Evolutionary conservation across 2,113 vertebrate species (phyloP), one percentile per base, ranked within the genome.

Genomic region (Chamaetylas fuelleborni): DNA sequence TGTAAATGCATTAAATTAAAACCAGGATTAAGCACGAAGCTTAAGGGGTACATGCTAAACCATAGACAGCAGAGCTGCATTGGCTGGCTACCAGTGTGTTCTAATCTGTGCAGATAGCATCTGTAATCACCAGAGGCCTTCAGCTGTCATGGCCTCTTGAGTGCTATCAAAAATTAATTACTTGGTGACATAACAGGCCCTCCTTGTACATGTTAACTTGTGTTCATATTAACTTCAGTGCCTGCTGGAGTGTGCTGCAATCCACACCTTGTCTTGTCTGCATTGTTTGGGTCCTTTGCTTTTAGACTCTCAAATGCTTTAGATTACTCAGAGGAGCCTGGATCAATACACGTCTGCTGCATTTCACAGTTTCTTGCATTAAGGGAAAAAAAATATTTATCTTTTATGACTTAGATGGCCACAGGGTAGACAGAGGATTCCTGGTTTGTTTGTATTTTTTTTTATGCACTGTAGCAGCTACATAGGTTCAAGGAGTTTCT

Each of bases 1-100:
- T 95, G 87, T 92, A 94, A 95, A 94, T 94, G 90, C 65, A 84
- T 96, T 95, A 92, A 94, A 90, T 71, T 96, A 96, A 96, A 96
- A 95, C 92, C 60, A 88, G 85, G 95, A 96, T 96, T 96, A 94
- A 72, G 61, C 82, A 67, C 53, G 93, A 83, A 96, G 87, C 65
- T 84, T 61, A 82, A 87, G 60, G 84, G 82, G 85, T 80, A 95
- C 90, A 93, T 93, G 61, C 47, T 91, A 95, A 94, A 87, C 81
- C 69, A 34, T 9, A 62, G 93, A 48, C 72, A 60, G 70, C 72
- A 86, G 89, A 94, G 82, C 90, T 92, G 72, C 88, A 95, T 92
- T 95, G 93, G 45, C 90, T 88, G 78, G 33, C 83, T 79, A 80
- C 50, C 65, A 51, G 74, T 47, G 5, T 79, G 43, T 66, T 91